Evolutionary conservation across 2,113 vertebrate species (phyloP), one percentile per base, ranked within the genome.

Genomic region (Capreolus pygargus): DNA sequence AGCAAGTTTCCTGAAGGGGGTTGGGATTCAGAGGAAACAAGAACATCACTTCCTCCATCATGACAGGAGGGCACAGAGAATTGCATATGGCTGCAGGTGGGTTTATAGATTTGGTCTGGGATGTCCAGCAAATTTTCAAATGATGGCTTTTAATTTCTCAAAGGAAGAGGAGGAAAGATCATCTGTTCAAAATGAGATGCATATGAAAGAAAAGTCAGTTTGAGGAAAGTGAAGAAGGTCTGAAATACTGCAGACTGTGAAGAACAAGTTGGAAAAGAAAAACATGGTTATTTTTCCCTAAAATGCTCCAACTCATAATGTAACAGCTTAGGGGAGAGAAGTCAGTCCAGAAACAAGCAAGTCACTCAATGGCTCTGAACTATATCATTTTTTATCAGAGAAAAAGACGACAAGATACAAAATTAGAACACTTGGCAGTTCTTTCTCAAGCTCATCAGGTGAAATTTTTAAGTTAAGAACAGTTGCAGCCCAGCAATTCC

Each of bases 331-430:
- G 21, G 57, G 87, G 50, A 81, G 9, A 93, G 70, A 93, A 94
- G 81, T 94, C 30, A n/a, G 79, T 83, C 27, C 58, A 55, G 47
- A 43, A 96, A 50, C 64, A 50, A 57, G 67, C 23, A 86, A 95
- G 57, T 89, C 39, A 87, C 43, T 79, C 58, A 64, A 0, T 87
- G 89, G 92, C 82, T 94, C 61, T 94, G n/a, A 86, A 89, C 21
- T 50, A 3, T n/a, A 60, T 55, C n/a, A 85, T 30, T 93, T 87
- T 79, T 93, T 91, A 97, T 79, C 52, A 89, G 33, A 95, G 60
- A 88, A 94, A 90, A 93, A 86, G 39, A 93, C 50, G 30, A 57
- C 7, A 74, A 86, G 78, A 86, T 23, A 94, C 15, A 91, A 83
- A 91, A 89, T 70, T 21, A 89, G 78, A 93, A 84, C n/a, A 85